phyloP scores from a whole-genome alignment of 2,113 vertebrate species.

The Sphaerodactylus townsendi region DNA sequence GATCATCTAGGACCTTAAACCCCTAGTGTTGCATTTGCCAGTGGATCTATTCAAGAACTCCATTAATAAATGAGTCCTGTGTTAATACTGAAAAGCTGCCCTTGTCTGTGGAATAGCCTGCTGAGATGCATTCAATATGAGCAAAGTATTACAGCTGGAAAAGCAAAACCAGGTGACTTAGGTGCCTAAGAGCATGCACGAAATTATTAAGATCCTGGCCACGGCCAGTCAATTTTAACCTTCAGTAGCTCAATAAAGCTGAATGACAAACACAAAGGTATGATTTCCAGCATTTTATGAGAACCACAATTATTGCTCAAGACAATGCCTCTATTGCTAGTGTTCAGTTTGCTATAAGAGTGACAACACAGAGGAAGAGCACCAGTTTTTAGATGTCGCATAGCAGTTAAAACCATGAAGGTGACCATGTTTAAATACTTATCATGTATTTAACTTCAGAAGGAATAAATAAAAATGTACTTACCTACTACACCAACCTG shows the following conservation, averaged over 20 bases:
- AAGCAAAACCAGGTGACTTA: background rate
- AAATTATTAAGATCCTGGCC: background rate
- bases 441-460: background rate
- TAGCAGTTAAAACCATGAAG: background rate
- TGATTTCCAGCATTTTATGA: no score
- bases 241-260: background rate
- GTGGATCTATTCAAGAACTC: background rate
- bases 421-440: background rate
- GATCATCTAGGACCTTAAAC: background rate
- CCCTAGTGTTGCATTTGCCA: background rate
- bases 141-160: background rate
- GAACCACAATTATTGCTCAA: no score
- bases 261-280: background rate
- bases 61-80: background rate
- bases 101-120: background rate
- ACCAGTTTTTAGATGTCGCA: no score
- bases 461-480: constrained; percentile 14
- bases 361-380: no score
- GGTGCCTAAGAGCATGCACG: background rate
- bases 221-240: background rate
- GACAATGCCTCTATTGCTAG: no score
- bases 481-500: constrained; percentile 90
- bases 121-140: background rate
- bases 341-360: background rate
- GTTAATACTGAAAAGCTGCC: background rate